A percentile compares a stretch with the other conserved stretches of the same genome.
These are phyloP conservation scores for Drosophila eohydei DNA, from an alignment of 2,888 invertebrate genomes.

Conservation along the genomic window DNA sequence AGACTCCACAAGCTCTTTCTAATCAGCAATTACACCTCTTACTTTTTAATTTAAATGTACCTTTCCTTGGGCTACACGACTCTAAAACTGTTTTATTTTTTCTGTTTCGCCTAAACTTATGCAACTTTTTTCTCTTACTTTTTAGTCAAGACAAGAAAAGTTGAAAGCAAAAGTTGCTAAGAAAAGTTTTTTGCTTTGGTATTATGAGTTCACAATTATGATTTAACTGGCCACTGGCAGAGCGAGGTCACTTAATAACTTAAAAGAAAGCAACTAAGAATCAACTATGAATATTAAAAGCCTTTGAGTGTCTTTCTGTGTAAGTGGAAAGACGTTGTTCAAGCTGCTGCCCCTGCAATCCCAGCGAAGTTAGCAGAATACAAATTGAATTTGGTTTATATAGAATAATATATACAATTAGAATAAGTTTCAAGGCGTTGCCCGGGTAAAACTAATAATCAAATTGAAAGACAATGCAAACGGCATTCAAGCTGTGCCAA, in stretches of 20 bases:
- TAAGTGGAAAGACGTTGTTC: not conserved
- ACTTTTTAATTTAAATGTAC: not conserved
- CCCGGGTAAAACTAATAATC: not conserved
- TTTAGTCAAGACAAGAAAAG: not conserved
- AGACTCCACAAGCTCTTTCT: not conserved
- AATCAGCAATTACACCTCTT: slow-evolving; percentile 5
- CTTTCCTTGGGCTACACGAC: not conserved
- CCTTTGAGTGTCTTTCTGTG: not conserved
- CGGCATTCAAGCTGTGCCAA: not conserved
- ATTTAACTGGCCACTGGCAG: not conserved
- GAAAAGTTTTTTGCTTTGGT: slow-evolving; percentile 11
- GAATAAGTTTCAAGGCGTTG: not conserved
- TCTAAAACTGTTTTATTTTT: slow-evolving; percentile 1
- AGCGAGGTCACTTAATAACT: not conserved
- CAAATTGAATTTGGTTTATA: not conserved
- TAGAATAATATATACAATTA: not conserved
- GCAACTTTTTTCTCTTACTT: not conserved
- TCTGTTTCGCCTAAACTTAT: slow-evolving; percentile 14
- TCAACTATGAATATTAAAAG: slow-evolving; percentile 2
- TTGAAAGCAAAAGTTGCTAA: slow-evolving; percentile 7
- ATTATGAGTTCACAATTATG: slow-evolving; percentile 10
- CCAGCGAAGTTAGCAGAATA: not conserved
- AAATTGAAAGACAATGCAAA: not conserved
- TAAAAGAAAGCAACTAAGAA: not conserved
- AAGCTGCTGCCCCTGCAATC: not conserved